Percentiles rank a stretch among this genome's conserved stretches.
Conservation (phyloP, 2,888 invertebrate species). For the Abscondita cerata region DNA sequence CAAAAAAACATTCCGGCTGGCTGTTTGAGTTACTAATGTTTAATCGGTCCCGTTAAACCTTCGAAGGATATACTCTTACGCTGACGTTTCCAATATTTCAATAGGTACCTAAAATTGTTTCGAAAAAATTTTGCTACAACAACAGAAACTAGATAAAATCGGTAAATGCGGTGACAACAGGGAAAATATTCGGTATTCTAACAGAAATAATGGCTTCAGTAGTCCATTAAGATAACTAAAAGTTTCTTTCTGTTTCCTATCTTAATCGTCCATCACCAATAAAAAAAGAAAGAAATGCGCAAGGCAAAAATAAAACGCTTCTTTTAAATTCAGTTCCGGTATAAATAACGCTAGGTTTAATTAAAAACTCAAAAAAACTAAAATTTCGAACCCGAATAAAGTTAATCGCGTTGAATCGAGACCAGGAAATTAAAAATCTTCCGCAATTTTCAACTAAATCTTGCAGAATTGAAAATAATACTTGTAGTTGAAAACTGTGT, state of each 20-base stretch:
- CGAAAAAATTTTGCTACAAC: no score
- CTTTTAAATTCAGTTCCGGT: not conserved
- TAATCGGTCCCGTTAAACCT: constrained; percentile 22
- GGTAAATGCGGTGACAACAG: no score
- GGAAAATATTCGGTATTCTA: no score
- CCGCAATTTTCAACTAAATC: constrained; percentile 21
- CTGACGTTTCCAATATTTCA: no score
- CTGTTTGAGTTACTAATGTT: constrained; percentile 26
- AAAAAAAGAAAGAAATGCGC: no score
- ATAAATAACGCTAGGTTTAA: not conserved
- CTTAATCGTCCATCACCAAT: no score
- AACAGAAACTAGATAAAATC: no score
- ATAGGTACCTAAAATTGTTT: no score
- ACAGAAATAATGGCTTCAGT: no score
- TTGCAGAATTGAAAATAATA: constrained; percentile 23
- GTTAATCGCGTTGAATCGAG: constrained; percentile 23
- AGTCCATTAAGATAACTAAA: no score
- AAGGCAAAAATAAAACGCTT: not conserved
- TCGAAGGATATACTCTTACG: not conserved
- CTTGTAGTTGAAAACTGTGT: constrained; percentile 21
- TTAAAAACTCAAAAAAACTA: constrained; percentile 2
- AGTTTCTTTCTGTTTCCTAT: no score
- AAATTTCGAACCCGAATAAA: constrained; percentile 24
- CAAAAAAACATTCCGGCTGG: constrained; percentile 26
- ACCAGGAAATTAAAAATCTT: constrained; percentile 31